Evolutionary conservation across 2,888 invertebrate species (phyloP).

Genomic region (Sclerodermus sp.): DNA sequence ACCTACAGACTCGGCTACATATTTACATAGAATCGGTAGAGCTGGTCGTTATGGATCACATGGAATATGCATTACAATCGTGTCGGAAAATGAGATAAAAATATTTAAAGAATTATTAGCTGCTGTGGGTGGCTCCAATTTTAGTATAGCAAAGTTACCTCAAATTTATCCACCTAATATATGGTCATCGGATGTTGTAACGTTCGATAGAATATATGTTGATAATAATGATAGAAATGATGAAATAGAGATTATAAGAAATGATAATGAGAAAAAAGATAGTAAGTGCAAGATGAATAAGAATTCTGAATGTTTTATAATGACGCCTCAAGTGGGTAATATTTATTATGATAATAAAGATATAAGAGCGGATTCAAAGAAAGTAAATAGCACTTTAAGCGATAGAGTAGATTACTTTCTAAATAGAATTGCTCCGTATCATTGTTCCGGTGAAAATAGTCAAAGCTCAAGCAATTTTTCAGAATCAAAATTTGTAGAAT

Average conservation of each 20-base stretch:
- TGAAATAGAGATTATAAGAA: background rate
- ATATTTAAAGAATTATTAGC: conserved; percentile 64
- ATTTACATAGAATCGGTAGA: conserved; percentile 92
- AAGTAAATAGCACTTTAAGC: background rate
- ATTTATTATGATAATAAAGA: too few species aligned
- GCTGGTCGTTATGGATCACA: conserved; percentile 91
- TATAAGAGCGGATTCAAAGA: too few species aligned
- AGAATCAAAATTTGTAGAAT: conserved; percentile 5
- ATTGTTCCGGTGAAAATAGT: background rate
- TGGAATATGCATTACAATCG: conserved; percentile 77
- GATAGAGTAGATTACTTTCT: background rate
- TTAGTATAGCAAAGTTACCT: conserved; percentile 60
- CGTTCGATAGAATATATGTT: conserved; percentile 40
- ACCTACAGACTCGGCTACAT: conserved; percentile 77
- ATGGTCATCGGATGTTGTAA: conserved; percentile 37
- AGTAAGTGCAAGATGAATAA: too few species aligned
- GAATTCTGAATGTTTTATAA: too few species aligned
- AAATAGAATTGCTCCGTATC: conserved; percentile 6
- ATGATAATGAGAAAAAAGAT: too few species aligned
- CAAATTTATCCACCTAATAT: conserved; percentile 42
- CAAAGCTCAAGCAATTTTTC: background rate
- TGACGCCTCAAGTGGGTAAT: too few species aligned
- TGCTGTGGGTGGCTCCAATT: conserved; percentile 61
- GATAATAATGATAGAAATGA: background rate
- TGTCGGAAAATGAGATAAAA: conserved; percentile 67